phyloP scores from a whole-genome alignment of 2,888 invertebrate genomes.

The Plutella xylostella region DNA sequence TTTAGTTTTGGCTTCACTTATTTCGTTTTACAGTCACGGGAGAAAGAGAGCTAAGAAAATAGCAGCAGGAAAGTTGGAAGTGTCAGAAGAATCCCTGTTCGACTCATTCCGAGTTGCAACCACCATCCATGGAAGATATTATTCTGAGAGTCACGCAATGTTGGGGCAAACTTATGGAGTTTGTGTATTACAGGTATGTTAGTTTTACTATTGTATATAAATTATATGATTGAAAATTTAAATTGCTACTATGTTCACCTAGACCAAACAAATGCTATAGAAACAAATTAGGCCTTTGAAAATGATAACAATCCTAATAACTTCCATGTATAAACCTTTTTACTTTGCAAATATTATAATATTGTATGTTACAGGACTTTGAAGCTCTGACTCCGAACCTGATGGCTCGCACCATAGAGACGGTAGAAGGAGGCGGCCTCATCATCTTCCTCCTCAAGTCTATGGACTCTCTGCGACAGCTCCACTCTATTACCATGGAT shows the following conservation, averaged over 20 bases:
- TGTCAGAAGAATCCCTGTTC: constrained; percentile 96
- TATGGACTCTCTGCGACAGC: constrained; percentile 89
- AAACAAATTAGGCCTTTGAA: too few relatives aligned
- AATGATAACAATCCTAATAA: too few relatives aligned
- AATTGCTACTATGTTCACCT: too few relatives aligned
- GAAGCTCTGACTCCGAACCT: constrained; percentile 98
- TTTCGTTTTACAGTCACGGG: constrained; percentile 81
- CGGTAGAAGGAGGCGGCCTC: constrained; percentile 97
- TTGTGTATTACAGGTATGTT: constrained; percentile 87
- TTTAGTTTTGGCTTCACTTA: too few relatives aligned
- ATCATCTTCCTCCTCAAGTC: constrained; percentile 89
- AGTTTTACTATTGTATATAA: too few relatives aligned
- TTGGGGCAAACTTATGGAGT: constrained; percentile 97
- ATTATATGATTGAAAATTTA: too few relatives aligned
- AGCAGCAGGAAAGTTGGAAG: constrained; percentile 86
- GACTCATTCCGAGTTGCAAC: constrained; percentile 96
- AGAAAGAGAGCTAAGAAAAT: constrained; percentile 95
- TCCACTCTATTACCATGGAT: constrained; percentile 98
- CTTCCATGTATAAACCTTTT: too few relatives aligned
- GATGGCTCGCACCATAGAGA: constrained; percentile 96
- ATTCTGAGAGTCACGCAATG: constrained; percentile 97
- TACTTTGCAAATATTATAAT: background rate
- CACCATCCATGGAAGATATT: constrained; percentile 96
- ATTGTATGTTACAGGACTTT: constrained; percentile 77
- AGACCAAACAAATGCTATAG: too few relatives aligned